Percentiles rank a stretch among this genome's conserved stretches.
phyloP scores from a whole-genome alignment of 2,888 invertebrate genomes.

The Lasioglossum figueresi region DNA sequence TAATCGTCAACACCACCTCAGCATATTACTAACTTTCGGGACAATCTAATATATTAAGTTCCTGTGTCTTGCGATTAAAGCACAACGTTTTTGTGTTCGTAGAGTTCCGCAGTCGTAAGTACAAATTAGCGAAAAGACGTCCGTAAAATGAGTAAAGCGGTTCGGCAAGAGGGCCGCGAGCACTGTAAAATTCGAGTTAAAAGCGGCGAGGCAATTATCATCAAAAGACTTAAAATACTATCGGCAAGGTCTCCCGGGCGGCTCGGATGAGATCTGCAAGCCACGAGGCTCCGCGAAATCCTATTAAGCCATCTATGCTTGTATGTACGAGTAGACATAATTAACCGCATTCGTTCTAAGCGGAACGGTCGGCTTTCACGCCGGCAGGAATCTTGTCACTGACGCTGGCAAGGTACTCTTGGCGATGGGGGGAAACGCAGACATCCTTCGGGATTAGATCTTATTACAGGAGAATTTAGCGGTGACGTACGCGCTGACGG shows the following conservation, averaged over 20 bases:
- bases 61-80: no score
- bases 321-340: conserved; percentile 23
- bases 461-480: conserved; percentile 62
- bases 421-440: conserved; percentile 24
- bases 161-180: no score
- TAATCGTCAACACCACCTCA: no score
- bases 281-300: neutral
- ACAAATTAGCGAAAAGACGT: neutral
- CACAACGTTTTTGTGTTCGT: no score
- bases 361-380: conserved; percentile 22
- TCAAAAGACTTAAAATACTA: neutral
- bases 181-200: neutral
- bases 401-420: conserved; percentile 13
- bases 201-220: neutral
- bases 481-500: conserved; percentile 59
- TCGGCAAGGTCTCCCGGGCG: neutral
- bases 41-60: no score
- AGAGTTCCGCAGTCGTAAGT: no score
- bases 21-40: no score
- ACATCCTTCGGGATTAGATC: conserved; percentile 63
- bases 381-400: conserved; percentile 7
- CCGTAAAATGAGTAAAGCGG: neutral
- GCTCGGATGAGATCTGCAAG: conserved; percentile 13
- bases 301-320: neutral
- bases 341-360: conserved; percentile 50